Base-by-base conservation (phyloP, 2,888 invertebrate genomes). In the Philaethria dido region DNA sequence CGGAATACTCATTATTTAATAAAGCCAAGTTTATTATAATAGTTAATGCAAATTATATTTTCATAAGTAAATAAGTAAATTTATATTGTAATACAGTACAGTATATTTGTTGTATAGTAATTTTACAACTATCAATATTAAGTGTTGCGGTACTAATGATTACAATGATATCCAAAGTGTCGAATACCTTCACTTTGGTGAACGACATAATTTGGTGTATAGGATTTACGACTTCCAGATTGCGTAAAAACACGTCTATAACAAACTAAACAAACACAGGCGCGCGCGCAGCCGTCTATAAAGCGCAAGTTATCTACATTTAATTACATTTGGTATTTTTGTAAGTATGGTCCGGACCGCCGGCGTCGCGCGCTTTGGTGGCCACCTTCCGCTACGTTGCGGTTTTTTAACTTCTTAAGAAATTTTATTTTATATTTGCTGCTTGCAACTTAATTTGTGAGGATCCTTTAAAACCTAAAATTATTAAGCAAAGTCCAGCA, bases 321-420 rank as follows among this genome's bases (percentile, higher is more conserved):
- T 92, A 91, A 92, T 92, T 92, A 91, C 92, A 86, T 88, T 89
- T 82, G 89, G 92, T 92, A 92, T 91, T 92, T 92, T 90, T 89
- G 89, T 92, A 88, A 91, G 91, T 90, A 88, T 84, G 85, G 81
- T 73, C 75, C 78, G 77, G 91, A 88, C 92, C 90, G 89, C 91
- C 91, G 75, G 87, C 86, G 89, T 80, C 79, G 84, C 75, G 73
- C 82, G 75, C 80, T 78, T 76, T 78, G 89, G 89, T 88, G 89
- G 90, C 82, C 87, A 80, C 75, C 74, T 74, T 64, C 65, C 62
- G 66, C 69, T 71, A 50, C 52, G 45, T 66, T 54, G 71, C 66
- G 69, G 65, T 69, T 64, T 62, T 36, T 44, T 29, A 45, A 13
- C 20, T 16, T 52, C 3, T 33, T 16, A n/a, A 52, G 3, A 13